A percentile compares a stretch with the other conserved stretches of the same genome.
phyloP scores from a whole-genome alignment of 2,113 vertebrate genomes.

The Campylomormyrus tamandua region DNA sequence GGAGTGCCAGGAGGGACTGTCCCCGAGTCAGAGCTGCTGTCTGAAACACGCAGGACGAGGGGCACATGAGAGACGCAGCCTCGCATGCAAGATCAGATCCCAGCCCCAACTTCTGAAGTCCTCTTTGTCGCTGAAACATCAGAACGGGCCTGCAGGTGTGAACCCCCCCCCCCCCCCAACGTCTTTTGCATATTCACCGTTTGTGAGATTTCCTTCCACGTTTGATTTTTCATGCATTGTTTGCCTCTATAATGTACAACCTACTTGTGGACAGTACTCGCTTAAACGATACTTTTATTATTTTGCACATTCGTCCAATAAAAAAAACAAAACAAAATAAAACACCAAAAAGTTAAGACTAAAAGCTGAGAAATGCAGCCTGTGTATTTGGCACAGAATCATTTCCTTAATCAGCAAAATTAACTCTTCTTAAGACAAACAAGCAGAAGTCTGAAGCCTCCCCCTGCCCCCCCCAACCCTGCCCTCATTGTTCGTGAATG shows the following conservation, averaged over 20 bases:
- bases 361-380: not conserved
- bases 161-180: not conserved
- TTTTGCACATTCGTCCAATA: not conserved
- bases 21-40: conserved; percentile 53
- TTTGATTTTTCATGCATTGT: not conserved
- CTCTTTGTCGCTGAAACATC: not conserved
- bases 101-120: not conserved
- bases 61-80: not conserved
- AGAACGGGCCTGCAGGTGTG: not conserved
- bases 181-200: conserved; percentile 1
- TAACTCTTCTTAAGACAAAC: not conserved
- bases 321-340: not conserved
- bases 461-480: not conserved
- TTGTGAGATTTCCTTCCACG: not conserved
- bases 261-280: too few species aligned
- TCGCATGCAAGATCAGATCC: not conserved
- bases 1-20: not conserved
- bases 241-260: not conserved
- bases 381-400: not conserved
- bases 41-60: not conserved
- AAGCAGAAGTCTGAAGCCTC: not conserved
- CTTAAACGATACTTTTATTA: not conserved
- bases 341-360: not conserved
- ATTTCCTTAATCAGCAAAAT: not conserved
- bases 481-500: not conserved